Evolutionary conservation across 2,797 vertebrate species (phyloP), one percentile per base, ranked within the genome.

Genomic region (Myotis pilosus): DNA sequence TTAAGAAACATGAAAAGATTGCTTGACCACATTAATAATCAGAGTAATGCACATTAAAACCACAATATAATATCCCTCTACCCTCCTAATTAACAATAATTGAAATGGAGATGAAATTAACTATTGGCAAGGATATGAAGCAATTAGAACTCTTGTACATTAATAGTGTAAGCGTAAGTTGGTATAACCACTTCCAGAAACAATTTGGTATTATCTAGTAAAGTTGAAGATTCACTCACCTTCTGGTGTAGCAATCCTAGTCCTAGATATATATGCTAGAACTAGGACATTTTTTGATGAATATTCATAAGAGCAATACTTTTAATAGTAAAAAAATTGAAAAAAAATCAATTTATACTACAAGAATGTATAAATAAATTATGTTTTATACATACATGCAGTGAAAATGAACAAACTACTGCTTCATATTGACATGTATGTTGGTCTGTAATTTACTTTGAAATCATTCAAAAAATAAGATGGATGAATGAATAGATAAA

Each of bases 1-100:
- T 86, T 55, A 94, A 57, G 69, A 92, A 85, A 83, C 19, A 72
- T 74, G 53, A 90, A 81, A 88, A 55, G 38, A 49, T 55, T 49
- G 33, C 38, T 57, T 86, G 79, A 72, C 64, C 4, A 60, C n/a
- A 89, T 79, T 93, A 68, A 68, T 71, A 93, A 79, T 87, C 33
- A 92, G 36, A 89, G 17, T 55, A 76, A 71, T 90, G 75, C 55
- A 94, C 89, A 89, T n/a, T n/a, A 53, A 86, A 96, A 25, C 55
- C 33, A 76, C 55, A 82, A 53, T 38, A 69, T 93, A 47, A 62
- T 91, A 62, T 94, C 8, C 92, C 22, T 87, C 49, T 30, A 82
- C 23, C 38, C 6, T 20, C 11, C 20, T 84, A 89, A 66, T 83
- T 60, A 92, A 89, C 62, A 92, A 66, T 55, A 88, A 72, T 75